These are phyloP conservation scores for Notolepis coatsorum DNA, from an alignment of 2,797 vertebrate genomes.

Conservation along the genomic window DNA sequence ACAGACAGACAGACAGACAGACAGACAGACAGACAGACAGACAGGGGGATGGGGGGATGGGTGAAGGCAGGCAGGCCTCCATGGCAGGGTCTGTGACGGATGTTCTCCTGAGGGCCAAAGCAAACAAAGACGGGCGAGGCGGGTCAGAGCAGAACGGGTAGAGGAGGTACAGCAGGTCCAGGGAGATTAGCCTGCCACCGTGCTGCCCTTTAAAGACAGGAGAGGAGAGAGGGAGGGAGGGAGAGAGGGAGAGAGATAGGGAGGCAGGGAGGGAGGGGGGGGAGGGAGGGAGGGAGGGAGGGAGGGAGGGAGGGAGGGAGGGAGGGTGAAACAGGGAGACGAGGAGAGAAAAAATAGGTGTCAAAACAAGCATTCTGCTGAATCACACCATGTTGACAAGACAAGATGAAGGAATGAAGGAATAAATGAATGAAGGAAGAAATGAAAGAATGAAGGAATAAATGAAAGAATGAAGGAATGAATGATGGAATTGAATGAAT, in stretches of 20 bases:
- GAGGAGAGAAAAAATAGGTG: too few relatives aligned
- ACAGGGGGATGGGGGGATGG: too few relatives aligned
- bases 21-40: too few relatives aligned
- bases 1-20: too few relatives aligned
- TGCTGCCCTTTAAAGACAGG: slow-evolving; percentile 57
- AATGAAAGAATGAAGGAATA: slow-evolving; percentile 28
- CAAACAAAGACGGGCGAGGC: slow-evolving; percentile 69
- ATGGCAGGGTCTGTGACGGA: slow-evolving; percentile 80
- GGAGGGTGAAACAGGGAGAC: too few relatives aligned
- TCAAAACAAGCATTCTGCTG: slow-evolving; percentile 60
- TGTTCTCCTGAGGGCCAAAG: slow-evolving; percentile 71
- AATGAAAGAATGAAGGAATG: too few relatives aligned
- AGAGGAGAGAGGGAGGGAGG: too few relatives aligned
- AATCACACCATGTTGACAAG: slow-evolving; percentile 45
- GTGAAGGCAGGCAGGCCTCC: slow-evolving; percentile 57
- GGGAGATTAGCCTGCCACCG: slow-evolving; percentile 64
- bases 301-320: slow-evolving; percentile 40
- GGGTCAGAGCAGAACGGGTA: slow-evolving; percentile 66
- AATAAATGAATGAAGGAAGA: slow-evolving; percentile 40
- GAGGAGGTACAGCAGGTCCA: slow-evolving; percentile 42
- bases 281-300: neutral
- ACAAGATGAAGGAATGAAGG: too few relatives aligned
- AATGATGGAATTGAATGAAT: too few relatives aligned
- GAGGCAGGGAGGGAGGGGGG: too few relatives aligned
- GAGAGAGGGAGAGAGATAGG: too few relatives aligned